phyloP scores from a whole-genome alignment of 1,140 invertebrate species.

The Drosophila obscura region DNA sequence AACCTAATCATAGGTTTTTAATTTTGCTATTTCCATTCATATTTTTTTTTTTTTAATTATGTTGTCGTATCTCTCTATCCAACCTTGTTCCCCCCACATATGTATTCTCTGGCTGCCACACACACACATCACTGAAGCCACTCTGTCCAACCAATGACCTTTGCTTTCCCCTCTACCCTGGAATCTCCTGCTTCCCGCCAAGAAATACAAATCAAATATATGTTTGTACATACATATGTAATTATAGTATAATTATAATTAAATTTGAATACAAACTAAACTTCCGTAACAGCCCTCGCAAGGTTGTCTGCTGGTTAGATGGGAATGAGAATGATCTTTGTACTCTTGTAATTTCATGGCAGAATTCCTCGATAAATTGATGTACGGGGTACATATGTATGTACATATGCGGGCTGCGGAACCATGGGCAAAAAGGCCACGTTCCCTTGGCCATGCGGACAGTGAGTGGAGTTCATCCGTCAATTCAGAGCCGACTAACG shows the following conservation, averaged over 20 bases:
- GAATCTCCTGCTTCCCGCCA: slow-evolving; percentile 3
- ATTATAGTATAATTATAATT: slow-evolving; percentile 12
- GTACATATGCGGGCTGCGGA: slow-evolving; percentile 15
- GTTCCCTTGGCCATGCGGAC: slow-evolving; percentile 49
- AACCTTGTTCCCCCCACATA: too few relatives aligned
- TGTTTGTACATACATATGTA: too few relatives aligned
- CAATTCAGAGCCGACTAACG: slow-evolving; percentile 46
- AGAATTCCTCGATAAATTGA: slow-evolving; percentile 70
- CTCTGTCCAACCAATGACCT: slow-evolving; percentile 12
- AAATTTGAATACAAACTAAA: slow-evolving; percentile 15
- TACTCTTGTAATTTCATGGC: slow-evolving; percentile 60
- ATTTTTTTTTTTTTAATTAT: too few relatives aligned
- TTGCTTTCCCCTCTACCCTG: not conserved
- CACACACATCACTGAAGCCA: slow-evolving; percentile 15
- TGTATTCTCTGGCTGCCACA: not conserved
- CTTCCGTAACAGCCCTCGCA: slow-evolving; percentile 27
- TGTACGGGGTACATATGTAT: too few relatives aligned
- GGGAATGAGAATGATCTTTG: slow-evolving; percentile 11
- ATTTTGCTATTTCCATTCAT: too few relatives aligned
- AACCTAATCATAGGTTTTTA: too few relatives aligned
- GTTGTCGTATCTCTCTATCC: too few relatives aligned
- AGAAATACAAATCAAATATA: slow-evolving; percentile 17
- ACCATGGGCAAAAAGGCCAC: slow-evolving; percentile 46
- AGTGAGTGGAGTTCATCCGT: slow-evolving; percentile 4
- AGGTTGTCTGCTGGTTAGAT: slow-evolving; percentile 8